These are phyloP conservation scores for Athene noctua DNA, from an alignment of 2,113 vertebrate genomes.

Conservation along the genomic window DNA sequence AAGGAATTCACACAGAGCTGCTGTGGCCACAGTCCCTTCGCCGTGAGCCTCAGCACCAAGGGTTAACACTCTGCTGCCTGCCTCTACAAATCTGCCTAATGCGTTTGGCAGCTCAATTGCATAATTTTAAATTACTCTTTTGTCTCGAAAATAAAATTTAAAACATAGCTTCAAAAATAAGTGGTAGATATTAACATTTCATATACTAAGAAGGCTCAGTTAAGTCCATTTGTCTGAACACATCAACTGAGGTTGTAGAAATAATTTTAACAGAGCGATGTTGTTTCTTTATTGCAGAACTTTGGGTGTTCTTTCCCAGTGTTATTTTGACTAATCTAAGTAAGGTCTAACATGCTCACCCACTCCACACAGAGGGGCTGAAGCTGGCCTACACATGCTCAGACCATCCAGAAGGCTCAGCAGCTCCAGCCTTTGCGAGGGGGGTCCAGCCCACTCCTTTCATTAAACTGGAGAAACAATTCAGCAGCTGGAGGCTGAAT, in stretches of 20 bases:
- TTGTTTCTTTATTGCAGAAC: not conserved
- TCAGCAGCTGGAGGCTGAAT: not conserved
- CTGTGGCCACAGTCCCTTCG: rapidly evolving
- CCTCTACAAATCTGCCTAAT: slow-evolving; percentile 44
- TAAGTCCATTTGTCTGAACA: not conserved
- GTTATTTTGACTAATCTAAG: not conserved
- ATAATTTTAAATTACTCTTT: slow-evolving; percentile 49
- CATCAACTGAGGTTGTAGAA: not conserved
- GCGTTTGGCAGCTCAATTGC: slow-evolving; percentile 29
- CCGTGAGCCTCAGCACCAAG: not conserved
- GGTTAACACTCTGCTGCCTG: slow-evolving; percentile 29
- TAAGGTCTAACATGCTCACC: not conserved
- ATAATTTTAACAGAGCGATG: not conserved
- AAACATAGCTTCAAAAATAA: not conserved
- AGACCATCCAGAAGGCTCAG: not conserved
- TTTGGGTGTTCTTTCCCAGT: not conserved
- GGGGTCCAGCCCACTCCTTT: not conserved
- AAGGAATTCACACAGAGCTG: rapidly evolving
- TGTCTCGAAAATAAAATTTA: slow-evolving; percentile 42
- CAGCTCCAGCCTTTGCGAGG: not conserved
- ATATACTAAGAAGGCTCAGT: not conserved
- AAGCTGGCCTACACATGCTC: not conserved
- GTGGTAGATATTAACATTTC: not conserved
- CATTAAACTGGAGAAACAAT: not conserved
- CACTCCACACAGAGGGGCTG: not conserved